Percentiles rank a stretch among this genome's conserved stretches.
Conservation (phyloP, 2,888 invertebrate species). For the Nephrotoma flavescens region DNA sequence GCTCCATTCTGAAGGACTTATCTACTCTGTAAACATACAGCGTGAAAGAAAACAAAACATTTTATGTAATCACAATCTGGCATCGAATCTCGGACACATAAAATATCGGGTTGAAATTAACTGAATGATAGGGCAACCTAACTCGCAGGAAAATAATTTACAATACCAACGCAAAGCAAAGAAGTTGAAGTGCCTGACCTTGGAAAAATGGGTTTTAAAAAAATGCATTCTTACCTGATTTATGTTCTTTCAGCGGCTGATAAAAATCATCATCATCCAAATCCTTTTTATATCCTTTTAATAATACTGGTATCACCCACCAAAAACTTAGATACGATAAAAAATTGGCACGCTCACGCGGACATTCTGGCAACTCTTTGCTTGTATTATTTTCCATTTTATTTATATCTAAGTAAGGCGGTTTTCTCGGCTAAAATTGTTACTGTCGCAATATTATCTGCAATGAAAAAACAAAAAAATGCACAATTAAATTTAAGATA, state of each 20-base stretch:
- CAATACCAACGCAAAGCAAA: too few species aligned
- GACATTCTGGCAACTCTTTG: background rate
- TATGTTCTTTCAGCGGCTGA: slow-evolving; percentile 50
- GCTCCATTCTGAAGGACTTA: too few species aligned
- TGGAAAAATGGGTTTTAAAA: too few species aligned
- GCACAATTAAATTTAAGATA: background rate
- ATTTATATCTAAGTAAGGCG: background rate
- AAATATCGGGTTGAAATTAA: too few species aligned
- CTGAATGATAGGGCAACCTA: too few species aligned
- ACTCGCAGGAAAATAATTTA: too few species aligned
- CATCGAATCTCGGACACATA: too few species aligned
- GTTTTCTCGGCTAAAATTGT: too few species aligned
- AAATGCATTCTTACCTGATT: slow-evolving; percentile 35
- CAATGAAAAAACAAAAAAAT: background rate
- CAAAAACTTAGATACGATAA: slow-evolving; percentile 31
- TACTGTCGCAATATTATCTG: background rate
- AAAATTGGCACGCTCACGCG: background rate
- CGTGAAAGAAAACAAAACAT: too few species aligned
- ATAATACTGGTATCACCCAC: slow-evolving; percentile 66
- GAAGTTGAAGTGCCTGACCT: too few species aligned
- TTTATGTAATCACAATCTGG: too few species aligned
- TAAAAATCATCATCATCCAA: slow-evolving; percentile 61
- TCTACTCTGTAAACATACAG: too few species aligned
- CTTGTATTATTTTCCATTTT: background rate
- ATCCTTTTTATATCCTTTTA: slow-evolving; percentile 54